These are phyloP conservation scores for Catagonus wagneri DNA, from an alignment of 2,113 vertebrate species.

Conservation along the genomic window DNA sequence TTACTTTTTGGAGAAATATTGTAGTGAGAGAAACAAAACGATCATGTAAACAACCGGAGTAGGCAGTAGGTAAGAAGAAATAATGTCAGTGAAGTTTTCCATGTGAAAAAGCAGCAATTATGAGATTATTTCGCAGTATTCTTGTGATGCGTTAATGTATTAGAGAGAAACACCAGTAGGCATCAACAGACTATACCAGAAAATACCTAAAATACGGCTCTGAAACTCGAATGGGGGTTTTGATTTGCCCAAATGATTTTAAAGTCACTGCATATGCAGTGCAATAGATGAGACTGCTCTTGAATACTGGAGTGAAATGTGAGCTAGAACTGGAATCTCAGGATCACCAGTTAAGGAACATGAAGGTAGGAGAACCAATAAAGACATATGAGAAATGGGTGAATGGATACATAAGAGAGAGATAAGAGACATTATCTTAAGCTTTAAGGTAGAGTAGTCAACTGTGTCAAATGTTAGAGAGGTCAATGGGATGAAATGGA, in stretches of 20 bases:
- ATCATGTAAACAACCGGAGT: background rate
- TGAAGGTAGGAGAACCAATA: background rate
- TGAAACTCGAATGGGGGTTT: background rate
- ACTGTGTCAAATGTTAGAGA: background rate
- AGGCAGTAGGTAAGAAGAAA: conserved; percentile 5
- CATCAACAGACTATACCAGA: background rate
- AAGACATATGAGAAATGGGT: background rate
- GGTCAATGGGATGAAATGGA: background rate
- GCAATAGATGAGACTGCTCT: background rate
- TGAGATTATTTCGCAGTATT: background rate
- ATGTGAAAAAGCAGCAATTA: conserved; percentile 31
- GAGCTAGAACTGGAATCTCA: background rate
- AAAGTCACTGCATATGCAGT: background rate
- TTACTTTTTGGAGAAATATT: background rate
- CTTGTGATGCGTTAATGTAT: background rate
- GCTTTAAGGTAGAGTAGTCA: background rate
- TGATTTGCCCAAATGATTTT: background rate
- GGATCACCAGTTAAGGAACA: conserved; percentile 7
- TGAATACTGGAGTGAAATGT: background rate
- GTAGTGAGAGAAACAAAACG: background rate
- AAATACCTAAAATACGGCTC: conserved; percentile 2
- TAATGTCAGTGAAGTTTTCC: background rate
- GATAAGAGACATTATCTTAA: background rate
- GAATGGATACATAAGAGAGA: background rate
- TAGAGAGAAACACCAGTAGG: background rate